Evolutionary conservation across 2,888 invertebrate species (phyloP), one percentile per base, ranked within the genome.

Genomic region (Diaprepes abbreviatus): DNA sequence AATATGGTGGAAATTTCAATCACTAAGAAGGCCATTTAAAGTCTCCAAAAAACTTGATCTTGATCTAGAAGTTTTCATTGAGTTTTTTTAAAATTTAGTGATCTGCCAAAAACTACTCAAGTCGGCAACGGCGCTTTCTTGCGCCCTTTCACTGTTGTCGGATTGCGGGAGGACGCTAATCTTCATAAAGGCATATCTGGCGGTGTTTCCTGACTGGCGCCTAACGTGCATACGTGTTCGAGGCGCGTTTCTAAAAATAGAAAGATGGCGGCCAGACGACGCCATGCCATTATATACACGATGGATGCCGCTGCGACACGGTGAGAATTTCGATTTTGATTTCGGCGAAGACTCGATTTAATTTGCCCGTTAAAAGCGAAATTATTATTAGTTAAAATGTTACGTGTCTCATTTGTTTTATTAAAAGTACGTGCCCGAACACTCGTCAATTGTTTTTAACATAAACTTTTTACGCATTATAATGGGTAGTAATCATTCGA

Each of bases 181-280:
- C 58, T 63, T 64, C 58, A 64, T 69, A 67, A 62, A 65, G 60
- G 36, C 60, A 66, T 58, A 64, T 64, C 69, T 63, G 66, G 21
- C 65, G 43, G 65, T 60, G 70, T 54, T 70, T 70, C 66, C 70
- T 60, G 70, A 58, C 71, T 71, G 71, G 71, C 71, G 71, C 71
- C 71, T 71, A 43, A 14, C 45, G 33, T 21, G 12, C 43, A 31
- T 60, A 43, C 50, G 36, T 35, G 36, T 35, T n/a, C 60, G 50
- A 50, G 60, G 45, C 60, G 66, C 64, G 57, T 31, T 59, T 33
- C 71, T 71, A 71, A 63, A 71, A 67, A 67, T 71, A 71, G 70
- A 59, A 64, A 65, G 58, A 66, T 71, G 66, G 71, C 71, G 71
- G 67, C 71, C 71, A 71, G 71, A 71, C 71, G 71, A 71, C 71